Evolutionary conservation across 2,113 vertebrate species (phyloP), one percentile per base, ranked within the genome.

Genomic region (Erythrolamprus reginae): DNA sequence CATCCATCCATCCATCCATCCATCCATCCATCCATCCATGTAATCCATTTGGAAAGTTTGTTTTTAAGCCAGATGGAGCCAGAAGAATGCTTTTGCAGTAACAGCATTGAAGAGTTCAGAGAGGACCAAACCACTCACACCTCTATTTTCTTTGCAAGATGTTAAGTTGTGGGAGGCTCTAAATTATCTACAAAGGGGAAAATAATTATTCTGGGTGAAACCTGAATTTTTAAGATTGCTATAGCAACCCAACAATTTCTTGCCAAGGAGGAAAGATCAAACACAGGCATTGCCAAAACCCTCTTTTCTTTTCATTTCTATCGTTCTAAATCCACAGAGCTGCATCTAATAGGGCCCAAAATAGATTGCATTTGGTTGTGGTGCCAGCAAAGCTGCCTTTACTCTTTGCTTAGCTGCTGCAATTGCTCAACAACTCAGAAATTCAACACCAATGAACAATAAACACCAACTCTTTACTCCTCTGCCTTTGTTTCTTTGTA

Each of bases 151-250:
- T 38, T 77, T 23, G 17, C 48, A 91, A 91, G 82, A n/a, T 83
- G 33, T 82, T 82, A 83, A 84, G 86, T 28, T 55, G 58, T 15
- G 45, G 77, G 82, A 51, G 51, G 53, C 33, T 56, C 52, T 88
- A 28, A 58, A 83, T 91, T 58, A 84, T 84, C 58, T 50, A 82
- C n/a, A 33, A 45, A 21, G 10, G 7, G 70, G 10, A 0, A 4
- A 26, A 42, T 38, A 56, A 53, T 56, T 56, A 48, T 61, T 77
- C 86, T 84, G 70, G 86, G 52, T n/a, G 45, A 77, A 77, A 83
- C 86, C 90, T 83, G 86, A 50, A 58, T 83, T 83, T 83, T 58
- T 56, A 90, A 61, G 70, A 91, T 91, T 91, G 86, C 90, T 91
- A 91, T 91, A 88, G 90, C 90, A 88, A 91, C 90, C 82, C 24